phyloP scores from a whole-genome alignment of 2,888 invertebrate species.

The Rhamphomyia laevipes region DNA sequence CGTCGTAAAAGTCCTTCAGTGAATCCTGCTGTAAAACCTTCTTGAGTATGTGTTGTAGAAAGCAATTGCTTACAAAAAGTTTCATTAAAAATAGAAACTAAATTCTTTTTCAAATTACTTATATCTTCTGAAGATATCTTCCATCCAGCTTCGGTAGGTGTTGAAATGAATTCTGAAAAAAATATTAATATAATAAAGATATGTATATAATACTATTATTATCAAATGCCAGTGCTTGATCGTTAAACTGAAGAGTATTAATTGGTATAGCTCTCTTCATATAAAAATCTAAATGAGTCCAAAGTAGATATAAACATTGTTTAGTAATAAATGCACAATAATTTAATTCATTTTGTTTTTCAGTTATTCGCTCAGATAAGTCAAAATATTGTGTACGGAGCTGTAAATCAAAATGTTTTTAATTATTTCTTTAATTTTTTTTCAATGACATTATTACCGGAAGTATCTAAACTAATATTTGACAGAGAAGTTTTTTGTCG shows the following conservation, averaged over 20 bases:
- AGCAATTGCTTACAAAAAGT: slow-evolving; percentile 63
- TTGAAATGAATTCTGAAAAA: slow-evolving; percentile 34
- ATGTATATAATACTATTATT: slow-evolving; percentile 5
- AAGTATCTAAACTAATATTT: slow-evolving; percentile 41
- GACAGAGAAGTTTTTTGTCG: slow-evolving; percentile 41
- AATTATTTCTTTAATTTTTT: background rate
- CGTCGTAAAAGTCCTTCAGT: slow-evolving; percentile 63
- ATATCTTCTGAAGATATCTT: slow-evolving; percentile 49
- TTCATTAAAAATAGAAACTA: slow-evolving; percentile 64
- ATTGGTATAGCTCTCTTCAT: slow-evolving; percentile 49
- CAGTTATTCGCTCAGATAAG: slow-evolving; percentile 41
- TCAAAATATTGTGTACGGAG: slow-evolving; percentile 34
- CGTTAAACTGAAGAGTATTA: slow-evolving; percentile 23
- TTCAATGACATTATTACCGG: slow-evolving; percentile 20
- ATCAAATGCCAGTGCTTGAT: slow-evolving; percentile 12
- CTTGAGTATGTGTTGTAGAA: slow-evolving; percentile 53
- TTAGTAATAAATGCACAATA: slow-evolving; percentile 56
- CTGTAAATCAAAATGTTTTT: slow-evolving; percentile 18
- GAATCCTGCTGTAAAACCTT: slow-evolving; percentile 54
- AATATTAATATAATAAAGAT: background rate
- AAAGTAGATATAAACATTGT: slow-evolving; percentile 59
- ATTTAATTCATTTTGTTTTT: slow-evolving; percentile 48
- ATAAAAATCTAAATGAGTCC: slow-evolving; percentile 64
- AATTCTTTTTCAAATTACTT: slow-evolving; percentile 54
- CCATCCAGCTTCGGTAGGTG: slow-evolving; percentile 42